These are phyloP conservation scores for Amblyjoppa proteus DNA, from an alignment of 2,888 invertebrate genomes.

Conservation along the genomic window DNA sequence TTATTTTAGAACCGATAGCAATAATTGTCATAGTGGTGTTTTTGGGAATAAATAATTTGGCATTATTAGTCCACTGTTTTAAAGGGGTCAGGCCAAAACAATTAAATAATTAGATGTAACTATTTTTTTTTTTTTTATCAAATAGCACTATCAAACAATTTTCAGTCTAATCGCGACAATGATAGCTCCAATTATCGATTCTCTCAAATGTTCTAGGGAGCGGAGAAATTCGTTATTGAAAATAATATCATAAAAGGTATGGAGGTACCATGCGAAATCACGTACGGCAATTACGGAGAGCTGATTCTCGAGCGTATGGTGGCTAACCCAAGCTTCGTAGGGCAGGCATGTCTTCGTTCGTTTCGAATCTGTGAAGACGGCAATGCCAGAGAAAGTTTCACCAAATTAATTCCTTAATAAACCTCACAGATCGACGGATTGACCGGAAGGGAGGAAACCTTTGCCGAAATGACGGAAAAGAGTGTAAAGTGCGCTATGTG, in stretches of 20 bases:
- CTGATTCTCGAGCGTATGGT: constrained; percentile 67
- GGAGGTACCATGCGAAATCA: not conserved
- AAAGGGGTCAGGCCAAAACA: too few species aligned
- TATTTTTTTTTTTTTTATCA: too few species aligned
- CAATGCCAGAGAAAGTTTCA: not conserved
- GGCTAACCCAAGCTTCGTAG: constrained; percentile 68
- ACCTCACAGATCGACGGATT: constrained; percentile 72
- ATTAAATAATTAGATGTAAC: too few species aligned
- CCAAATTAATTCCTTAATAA: not conserved
- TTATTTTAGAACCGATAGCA: too few species aligned
- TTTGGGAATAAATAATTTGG: too few species aligned
- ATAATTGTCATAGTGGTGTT: too few species aligned
- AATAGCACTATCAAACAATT: too few species aligned
- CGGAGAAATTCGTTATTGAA: constrained; percentile 63
- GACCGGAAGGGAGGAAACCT: constrained; percentile 73
- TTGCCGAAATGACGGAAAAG: constrained; percentile 72
- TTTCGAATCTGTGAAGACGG: not conserved
- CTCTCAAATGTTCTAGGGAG: constrained; percentile 32
- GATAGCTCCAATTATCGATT: too few species aligned
- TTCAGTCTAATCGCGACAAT: too few species aligned
- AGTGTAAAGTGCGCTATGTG: constrained; percentile 78
- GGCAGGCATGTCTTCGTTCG: constrained; percentile 68
- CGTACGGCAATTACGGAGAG: constrained; percentile 67
- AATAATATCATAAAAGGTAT: constrained; percentile 71
- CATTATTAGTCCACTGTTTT: too few species aligned